These are phyloP conservation scores for Hypotaenidia okinawae DNA, from an alignment of 2,797 vertebrate species.

Conservation along the genomic window DNA sequence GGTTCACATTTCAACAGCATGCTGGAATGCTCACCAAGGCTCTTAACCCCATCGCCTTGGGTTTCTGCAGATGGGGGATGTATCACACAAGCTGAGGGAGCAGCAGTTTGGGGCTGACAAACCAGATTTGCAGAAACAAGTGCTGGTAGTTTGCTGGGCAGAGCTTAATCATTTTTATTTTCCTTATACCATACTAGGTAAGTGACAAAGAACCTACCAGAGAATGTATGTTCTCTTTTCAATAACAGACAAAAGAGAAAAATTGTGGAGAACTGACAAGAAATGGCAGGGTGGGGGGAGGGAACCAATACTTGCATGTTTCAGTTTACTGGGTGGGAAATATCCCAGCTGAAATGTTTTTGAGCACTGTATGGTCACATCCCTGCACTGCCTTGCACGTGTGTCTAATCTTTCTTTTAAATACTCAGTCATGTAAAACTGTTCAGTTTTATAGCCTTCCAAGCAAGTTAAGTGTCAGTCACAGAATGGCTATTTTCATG, in stretches of 20 bases:
- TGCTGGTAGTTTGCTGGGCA: background rate
- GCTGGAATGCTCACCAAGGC: background rate
- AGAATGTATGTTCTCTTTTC: constrained; percentile 31
- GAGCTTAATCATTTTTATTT: background rate
- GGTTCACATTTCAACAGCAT: background rate
- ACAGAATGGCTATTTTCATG: background rate
- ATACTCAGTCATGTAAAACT: background rate
- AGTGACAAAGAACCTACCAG: constrained; percentile 20
- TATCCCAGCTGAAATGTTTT: background rate
- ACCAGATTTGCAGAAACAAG: background rate
- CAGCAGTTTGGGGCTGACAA: background rate
- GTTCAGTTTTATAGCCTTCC: constrained; percentile 23
- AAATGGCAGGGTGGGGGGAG: background rate
- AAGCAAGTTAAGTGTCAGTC: constrained; percentile 37
- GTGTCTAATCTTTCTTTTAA: background rate
- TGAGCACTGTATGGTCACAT: background rate
- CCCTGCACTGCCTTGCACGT: background rate
- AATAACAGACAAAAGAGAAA: constrained; percentile 32
- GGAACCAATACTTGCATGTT: background rate
- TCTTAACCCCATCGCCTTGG: background rate
- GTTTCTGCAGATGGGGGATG: background rate
- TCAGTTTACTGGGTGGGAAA: background rate
- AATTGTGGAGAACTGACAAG: constrained; percentile 16
- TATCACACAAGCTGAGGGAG: background rate
- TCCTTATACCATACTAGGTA: background rate